phyloP scores from a whole-genome alignment of 2,888 invertebrate genomes.

The Tridacna crocea region DNA sequence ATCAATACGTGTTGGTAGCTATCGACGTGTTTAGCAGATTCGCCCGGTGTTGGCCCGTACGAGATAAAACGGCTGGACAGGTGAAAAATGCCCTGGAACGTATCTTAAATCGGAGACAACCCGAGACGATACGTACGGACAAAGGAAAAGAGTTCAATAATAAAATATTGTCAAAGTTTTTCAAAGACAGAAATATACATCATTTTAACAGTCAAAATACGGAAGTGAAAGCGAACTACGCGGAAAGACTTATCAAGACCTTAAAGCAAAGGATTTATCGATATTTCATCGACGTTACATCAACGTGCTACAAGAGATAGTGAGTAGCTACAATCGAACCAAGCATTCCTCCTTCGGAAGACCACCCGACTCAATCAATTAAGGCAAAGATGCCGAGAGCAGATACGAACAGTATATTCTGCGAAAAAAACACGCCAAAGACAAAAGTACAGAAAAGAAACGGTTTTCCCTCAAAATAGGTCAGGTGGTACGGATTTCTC shows the following conservation, averaged over 20 bases:
- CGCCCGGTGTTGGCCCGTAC: neutral
- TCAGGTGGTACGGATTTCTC: slow-evolving; percentile 35
- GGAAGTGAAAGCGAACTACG: slow-evolving; percentile 41
- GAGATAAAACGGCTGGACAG: neutral
- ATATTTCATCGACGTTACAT: slow-evolving; percentile 33
- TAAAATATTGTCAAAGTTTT: slow-evolving; percentile 21
- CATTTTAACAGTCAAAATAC: slow-evolving; percentile 33
- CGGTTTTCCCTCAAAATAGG: slow-evolving; percentile 32
- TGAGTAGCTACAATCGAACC: slow-evolving; percentile 43
- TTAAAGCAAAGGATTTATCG: slow-evolving; percentile 27
- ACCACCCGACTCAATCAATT: slow-evolving; percentile 26
- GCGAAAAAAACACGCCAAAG: neutral
- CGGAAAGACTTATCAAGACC: slow-evolving; percentile 42
- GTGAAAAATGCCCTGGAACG: neutral
- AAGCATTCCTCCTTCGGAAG: slow-evolving; percentile 33
- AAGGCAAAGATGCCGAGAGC: slow-evolving; percentile 31
- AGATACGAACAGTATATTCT: slow-evolving; percentile 30
- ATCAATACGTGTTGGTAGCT: slow-evolving; percentile 26
- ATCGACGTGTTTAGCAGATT: slow-evolving; percentile 20
- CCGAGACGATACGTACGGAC: slow-evolving; percentile 35
- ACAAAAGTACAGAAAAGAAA: no score
- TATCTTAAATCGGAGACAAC: slow-evolving; percentile 21
- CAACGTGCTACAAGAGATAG: slow-evolving; percentile 27
- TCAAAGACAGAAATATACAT: slow-evolving; percentile 18
- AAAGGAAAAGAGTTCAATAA: slow-evolving; percentile 37